These are phyloP conservation scores for Zaprionus obscuricornis DNA, from an alignment of 2,888 invertebrate species.

Conservation along the genomic window DNA sequence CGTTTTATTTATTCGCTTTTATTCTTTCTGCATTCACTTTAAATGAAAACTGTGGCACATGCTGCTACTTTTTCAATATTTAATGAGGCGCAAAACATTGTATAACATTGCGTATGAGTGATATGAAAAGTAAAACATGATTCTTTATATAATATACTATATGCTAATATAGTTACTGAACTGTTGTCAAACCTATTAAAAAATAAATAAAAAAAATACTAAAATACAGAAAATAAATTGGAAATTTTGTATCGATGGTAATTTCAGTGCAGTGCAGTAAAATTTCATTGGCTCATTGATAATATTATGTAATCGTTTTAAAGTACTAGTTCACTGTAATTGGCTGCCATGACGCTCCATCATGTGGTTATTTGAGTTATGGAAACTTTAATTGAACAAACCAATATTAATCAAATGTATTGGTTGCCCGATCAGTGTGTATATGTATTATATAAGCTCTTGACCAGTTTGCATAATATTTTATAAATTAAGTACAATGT, in stretches of 20 bases:
- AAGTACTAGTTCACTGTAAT: background rate
- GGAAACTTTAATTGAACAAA: constrained; percentile 65
- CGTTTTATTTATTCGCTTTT: constrained; percentile 35
- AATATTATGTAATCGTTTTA: background rate
- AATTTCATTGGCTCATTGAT: no score
- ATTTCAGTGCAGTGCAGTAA: no score
- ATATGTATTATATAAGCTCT: constrained; percentile 3
- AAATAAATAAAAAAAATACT: no score
- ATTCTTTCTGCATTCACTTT: constrained; percentile 5
- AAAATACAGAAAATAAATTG: no score
- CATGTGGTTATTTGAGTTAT: constrained; percentile 56
- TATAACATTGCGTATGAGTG: constrained; percentile 10
- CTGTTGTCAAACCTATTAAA: no score
- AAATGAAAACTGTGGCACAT: constrained; percentile 30
- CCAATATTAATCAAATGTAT: constrained; percentile 65
- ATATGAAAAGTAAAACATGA: constrained; percentile 1
- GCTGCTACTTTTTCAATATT: constrained; percentile 32
- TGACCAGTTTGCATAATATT: constrained; percentile 31
- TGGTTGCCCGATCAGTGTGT: constrained; percentile 10
- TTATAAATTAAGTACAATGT: constrained; percentile 56
- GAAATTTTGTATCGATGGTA: background rate
- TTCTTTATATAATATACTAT: no score
- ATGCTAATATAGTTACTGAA: no score
- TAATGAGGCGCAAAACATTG: constrained; percentile 10
- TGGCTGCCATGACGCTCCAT: no score